Conservation (phyloP, 1,140 invertebrate genomes). For the Zelostemma sp. region DNA sequence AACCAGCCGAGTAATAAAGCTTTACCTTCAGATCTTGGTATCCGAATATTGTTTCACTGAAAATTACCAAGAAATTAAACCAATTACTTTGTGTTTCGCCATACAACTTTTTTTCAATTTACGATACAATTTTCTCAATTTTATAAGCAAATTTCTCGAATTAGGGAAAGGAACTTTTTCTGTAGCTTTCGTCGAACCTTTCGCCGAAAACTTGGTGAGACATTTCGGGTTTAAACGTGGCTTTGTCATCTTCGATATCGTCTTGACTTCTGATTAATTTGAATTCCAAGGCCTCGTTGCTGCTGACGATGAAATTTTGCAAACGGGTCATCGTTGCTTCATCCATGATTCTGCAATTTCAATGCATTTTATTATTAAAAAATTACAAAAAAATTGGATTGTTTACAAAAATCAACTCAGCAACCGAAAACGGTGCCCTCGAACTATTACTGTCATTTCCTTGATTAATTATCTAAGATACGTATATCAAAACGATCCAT, state of each 20-base stretch:
- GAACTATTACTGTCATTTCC: too few relatives aligned
- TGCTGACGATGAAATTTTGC: constrained; percentile 75
- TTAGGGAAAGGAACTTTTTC: too few relatives aligned
- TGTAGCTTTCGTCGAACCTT: too few relatives aligned
- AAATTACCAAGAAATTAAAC: constrained; percentile 48
- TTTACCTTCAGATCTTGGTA: constrained; percentile 87
- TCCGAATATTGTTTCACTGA: constrained; percentile 92
- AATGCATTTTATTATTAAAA: background rate
- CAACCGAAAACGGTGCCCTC: too few relatives aligned
- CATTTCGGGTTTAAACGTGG: constrained; percentile 87
- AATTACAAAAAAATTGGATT: too few relatives aligned
- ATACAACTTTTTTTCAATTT: too few relatives aligned
- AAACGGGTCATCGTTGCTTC: constrained; percentile 69
- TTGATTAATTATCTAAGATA: too few relatives aligned
- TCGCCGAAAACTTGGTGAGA: constrained; percentile 95
- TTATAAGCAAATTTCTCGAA: too few relatives aligned
- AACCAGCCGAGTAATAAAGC: constrained; percentile 86
- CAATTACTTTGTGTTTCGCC: too few relatives aligned
- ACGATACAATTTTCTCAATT: too few relatives aligned
- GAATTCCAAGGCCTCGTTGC: constrained; percentile 82
- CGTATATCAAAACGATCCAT: too few relatives aligned
- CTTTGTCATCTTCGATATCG: constrained; percentile 81
- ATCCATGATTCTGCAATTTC: constrained; percentile 57
- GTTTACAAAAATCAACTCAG: background rate
- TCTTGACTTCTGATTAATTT: constrained; percentile 79